Conservation (phyloP, 35 echinoderm and acorn worm genomes). For the Diadema setosum region DNA sequence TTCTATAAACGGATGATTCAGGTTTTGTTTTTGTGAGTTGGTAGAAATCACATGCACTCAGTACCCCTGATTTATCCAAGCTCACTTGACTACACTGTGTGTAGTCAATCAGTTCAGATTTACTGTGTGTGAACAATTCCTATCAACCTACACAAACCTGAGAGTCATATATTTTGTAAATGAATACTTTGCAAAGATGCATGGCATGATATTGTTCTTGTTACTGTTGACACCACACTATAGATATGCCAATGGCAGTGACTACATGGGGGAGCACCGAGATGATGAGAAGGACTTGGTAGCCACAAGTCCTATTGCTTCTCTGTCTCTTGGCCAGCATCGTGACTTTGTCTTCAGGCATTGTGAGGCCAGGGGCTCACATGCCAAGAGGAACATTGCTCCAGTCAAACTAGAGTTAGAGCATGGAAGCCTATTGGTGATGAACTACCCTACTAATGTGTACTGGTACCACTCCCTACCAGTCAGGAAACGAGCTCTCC, state of each 20-base stretch:
- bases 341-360: slow-evolving; percentile 82
- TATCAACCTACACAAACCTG: too few species aligned
- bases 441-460: slow-evolving; percentile 88
- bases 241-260: slow-evolving; percentile 83
- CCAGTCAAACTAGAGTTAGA: slow-evolving; percentile 73
- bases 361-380: slow-evolving; percentile 39
- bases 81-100: too few species aligned
- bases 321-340: slow-evolving; percentile 70
- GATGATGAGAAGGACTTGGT: slow-evolving; percentile 96
- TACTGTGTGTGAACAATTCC: too few species aligned
- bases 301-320: slow-evolving; percentile 58
- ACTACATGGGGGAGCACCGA: slow-evolving; percentile 93
- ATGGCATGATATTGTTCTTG: too few species aligned
- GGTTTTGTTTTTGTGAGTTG: too few species aligned
- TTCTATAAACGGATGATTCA: too few species aligned
- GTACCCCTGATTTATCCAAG: too few species aligned
- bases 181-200: too few species aligned
- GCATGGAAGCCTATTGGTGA: slow-evolving; percentile 81
- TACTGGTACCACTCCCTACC: slow-evolving; percentile 95
- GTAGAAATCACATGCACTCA: too few species aligned
- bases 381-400: slow-evolving; percentile 51
- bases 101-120: too few species aligned
- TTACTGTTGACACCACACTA: too few species aligned
- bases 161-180: too few species aligned
- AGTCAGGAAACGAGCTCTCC: slow-evolving; percentile 11